These are phyloP conservation scores for Cricetomys ansorgei DNA, from an alignment of 2,113 vertebrate species.

Conservation along the genomic window DNA sequence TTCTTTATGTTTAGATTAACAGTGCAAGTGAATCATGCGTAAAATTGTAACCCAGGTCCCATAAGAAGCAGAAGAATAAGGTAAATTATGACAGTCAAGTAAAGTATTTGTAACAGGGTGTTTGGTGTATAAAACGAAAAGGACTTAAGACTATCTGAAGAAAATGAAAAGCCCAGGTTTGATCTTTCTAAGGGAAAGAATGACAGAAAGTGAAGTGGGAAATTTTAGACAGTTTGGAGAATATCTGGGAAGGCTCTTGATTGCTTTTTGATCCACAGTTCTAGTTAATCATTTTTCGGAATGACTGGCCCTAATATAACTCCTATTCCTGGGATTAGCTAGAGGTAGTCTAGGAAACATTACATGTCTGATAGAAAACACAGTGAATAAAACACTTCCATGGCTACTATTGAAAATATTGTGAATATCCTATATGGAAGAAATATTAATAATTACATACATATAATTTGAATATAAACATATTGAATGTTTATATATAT, in stretches of 20 bases:
- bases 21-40: neutral
- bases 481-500: too few species aligned
- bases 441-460: neutral
- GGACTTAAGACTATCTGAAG: accelerated
- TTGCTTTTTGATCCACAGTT: neutral
- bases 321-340: neutral
- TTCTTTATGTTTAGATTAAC: neutral
- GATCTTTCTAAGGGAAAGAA: neutral
- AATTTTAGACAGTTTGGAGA: neutral
- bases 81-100: neutral
- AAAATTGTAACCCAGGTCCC: neutral
- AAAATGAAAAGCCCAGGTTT: neutral
- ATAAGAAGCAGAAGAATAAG: neutral
- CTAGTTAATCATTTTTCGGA: neutral
- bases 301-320: neutral
- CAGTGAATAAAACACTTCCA: neutral
- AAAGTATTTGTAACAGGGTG: neutral
- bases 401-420: too few species aligned
- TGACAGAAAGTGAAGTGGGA: neutral
- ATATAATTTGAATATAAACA: neutral
- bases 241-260: neutral
- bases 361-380: neutral
- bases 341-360: neutral
- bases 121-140: neutral
- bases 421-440: neutral